Evolutionary conservation across 2,113 vertebrate species (phyloP).

Genomic region (Cyrtonyx montezumae): DNA sequence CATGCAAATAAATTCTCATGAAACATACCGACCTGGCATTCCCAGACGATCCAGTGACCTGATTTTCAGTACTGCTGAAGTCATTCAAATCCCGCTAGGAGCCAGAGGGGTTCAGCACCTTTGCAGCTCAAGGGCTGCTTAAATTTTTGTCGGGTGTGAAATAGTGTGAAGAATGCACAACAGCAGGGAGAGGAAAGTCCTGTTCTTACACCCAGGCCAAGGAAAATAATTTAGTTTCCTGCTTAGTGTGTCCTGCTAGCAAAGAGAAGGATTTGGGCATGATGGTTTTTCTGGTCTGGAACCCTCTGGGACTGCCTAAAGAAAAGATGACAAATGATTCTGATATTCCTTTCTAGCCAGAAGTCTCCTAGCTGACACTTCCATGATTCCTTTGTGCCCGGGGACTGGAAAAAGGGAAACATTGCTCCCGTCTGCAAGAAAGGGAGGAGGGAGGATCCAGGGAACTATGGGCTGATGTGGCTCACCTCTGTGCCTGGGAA

Average conservation of each 20-base stretch:
- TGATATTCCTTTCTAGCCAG: background rate
- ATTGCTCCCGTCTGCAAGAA: no score
- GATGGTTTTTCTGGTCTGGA: background rate
- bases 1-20: background rate
- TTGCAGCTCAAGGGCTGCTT: conserved; percentile 6
- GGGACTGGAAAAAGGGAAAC: no score
- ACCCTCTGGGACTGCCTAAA: background rate
- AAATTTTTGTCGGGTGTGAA: background rate
- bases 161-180: background rate
- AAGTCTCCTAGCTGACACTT: background rate
- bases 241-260: background rate
- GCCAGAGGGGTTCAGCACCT: conserved; percentile 18
- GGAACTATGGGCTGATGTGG: no score
- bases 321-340: background rate
- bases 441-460: no score
- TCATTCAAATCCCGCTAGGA: background rate
- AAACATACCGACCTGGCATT: background rate
- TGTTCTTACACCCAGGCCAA: background rate
- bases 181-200: background rate
- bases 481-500: no score
- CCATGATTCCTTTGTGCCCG: no score
- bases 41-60: conserved; percentile 22
- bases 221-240: background rate
- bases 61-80: conserved; percentile 1
- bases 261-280: background rate